Percentiles rank a stretch among this genome's conserved stretches.
phyloP scores from a whole-genome alignment of 2,113 vertebrate genomes.

The Entosphenus tridentatus region DNA sequence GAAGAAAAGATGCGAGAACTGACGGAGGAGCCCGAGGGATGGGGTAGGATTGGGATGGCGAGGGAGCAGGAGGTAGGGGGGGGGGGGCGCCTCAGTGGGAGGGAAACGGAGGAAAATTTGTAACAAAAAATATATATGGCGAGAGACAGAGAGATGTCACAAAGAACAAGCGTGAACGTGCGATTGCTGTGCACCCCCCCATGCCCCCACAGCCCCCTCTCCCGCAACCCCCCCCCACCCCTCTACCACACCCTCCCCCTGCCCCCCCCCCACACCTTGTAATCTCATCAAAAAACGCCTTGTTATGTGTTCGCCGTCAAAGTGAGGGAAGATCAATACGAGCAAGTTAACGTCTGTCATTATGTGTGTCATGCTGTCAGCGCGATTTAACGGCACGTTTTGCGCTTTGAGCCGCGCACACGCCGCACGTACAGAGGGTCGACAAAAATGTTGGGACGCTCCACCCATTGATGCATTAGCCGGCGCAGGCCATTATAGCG shows the following conservation, averaged over 20 bases:
- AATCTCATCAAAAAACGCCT: not conserved
- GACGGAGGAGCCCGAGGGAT: not conserved
- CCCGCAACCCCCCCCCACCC: no score
- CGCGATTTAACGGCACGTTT: not conserved
- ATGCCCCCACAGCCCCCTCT: no score
- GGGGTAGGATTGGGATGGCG: not conserved
- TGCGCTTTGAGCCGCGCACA: not conserved
- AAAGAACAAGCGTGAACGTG: no score
- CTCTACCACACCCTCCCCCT: no score
- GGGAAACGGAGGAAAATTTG: no score
- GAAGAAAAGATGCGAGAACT: not conserved
- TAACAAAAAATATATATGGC: no score
- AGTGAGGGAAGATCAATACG: slow-evolving; percentile 3
- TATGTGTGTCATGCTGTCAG: slow-evolving; percentile 5
- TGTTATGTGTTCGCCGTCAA: not conserved
- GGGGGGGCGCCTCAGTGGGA: no score
- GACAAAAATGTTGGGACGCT: not conserved
- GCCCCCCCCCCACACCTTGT: not conserved
- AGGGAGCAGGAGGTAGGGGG: not conserved
- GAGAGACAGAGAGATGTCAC: no score
- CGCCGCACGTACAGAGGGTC: not conserved
- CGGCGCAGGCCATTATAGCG: no score
- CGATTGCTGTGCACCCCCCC: no score
- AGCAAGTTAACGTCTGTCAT: slow-evolving; percentile 5
- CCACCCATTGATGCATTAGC: slow-evolving; percentile 1